Base-by-base conservation (phyloP, 2,113 vertebrate species). In the Penelope pileata region DNA sequence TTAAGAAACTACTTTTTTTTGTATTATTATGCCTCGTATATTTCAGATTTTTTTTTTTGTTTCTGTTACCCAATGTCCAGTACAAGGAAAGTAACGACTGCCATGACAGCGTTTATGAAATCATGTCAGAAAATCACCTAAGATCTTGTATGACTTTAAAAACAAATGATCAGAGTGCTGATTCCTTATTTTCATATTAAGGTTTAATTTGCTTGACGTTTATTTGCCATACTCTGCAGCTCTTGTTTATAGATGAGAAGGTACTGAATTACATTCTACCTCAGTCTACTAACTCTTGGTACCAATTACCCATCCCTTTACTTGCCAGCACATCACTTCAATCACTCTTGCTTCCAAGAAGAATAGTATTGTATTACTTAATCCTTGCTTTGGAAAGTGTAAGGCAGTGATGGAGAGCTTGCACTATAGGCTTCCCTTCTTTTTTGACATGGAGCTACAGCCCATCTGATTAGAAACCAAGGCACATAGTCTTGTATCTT, bases 11-110 rank as follows among this genome's bases (percentile, higher is more conserved):
- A 88, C 12, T 70, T 43, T 6, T 58, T 48, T 16, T n/a, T n/a
- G n/a, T 94, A 94, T 95, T 45, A 92, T 95, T 43, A 38, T 94
- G 90, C 89, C 95, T 97, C 93, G 90, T 66, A 79, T 93, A 94
- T 96, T 95, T 94, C n/a, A n/a, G n/a, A n/a, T n/a, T n/a, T n/a
- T n/a, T n/a, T n/a, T n/a, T n/a, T n/a, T n/a, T n/a, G n/a, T 95
- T 97, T 98, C 98, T 98, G 97, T 97, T 98, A 97, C 97, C 97
- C 97, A 98, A 97, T 97, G 97, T 97, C 97, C 97, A 97, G 88
- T 95, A 93, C n/a, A 97, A 96, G 94, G 97, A 96, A 94, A n/a
- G 19, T 73, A 86, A 95, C 95, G 95, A 95, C 92, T 96, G 90
- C 93, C 73, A 89, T 63, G 51, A 96, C 23, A 69, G 32, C 70